Conservation (phyloP, 2,113 vertebrate species). For the Dunckerocampus dactyliophorus region DNA sequence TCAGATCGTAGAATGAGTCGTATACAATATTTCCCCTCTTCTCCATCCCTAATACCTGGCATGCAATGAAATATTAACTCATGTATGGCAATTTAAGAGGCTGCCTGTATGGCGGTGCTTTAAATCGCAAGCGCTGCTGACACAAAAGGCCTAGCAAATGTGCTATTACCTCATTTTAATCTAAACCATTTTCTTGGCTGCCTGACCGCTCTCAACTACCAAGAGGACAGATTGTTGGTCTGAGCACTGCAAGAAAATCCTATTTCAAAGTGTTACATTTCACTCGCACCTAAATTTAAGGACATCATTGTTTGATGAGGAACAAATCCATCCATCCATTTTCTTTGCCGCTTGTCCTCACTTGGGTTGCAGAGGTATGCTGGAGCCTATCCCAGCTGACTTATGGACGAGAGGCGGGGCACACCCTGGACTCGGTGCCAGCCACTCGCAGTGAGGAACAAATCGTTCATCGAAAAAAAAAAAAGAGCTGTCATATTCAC, state of each 20-base stretch:
- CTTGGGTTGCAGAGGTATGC: too few relatives aligned
- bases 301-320: conserved; percentile 18
- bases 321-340: conserved; percentile 4
- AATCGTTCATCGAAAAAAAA: conserved; percentile 21
- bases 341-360: too few relatives aligned
- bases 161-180: conserved; percentile 73
- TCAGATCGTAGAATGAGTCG: conserved; percentile 71
- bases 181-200: conserved; percentile 56
- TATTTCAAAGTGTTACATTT: conserved; percentile 37
- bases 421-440: too few relatives aligned
- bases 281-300: conserved; percentile 41
- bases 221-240: conserved; percentile 60
- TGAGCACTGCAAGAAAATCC: conserved; percentile 44
- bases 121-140: conserved; percentile 62
- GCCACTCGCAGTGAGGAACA: too few relatives aligned
- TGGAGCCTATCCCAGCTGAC: too few relatives aligned
- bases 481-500: conserved; percentile 21
- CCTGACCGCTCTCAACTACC: conserved; percentile 43
- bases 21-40: conserved; percentile 38
- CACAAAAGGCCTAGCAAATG: conserved; percentile 64
- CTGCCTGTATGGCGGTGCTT: conserved; percentile 49
- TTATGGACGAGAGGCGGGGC: too few relatives aligned
- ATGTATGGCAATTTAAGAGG: conserved; percentile 11
- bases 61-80: conserved; percentile 71
- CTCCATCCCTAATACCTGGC: conserved; percentile 45